Base-by-base conservation (phyloP, 2,113 vertebrate genomes). In the Phalacrocorax pelagicus region DNA sequence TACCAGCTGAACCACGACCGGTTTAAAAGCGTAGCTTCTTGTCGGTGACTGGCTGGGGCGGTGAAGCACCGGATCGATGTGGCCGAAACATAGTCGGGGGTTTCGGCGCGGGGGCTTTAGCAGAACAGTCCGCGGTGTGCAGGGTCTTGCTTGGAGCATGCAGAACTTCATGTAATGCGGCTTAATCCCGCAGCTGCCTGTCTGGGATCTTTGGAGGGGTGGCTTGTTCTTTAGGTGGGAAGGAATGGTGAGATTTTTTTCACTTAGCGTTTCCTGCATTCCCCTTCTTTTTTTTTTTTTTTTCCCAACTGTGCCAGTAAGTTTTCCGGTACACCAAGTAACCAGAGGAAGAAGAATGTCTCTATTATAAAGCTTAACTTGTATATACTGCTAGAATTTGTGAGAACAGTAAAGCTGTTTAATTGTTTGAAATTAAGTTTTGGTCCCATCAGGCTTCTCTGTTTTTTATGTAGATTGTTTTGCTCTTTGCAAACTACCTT, bases 1-100 rank as follows among this genome's bases (percentile, higher is more conserved):
- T 23, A 2, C 4, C 9, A 0, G 12, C 34, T 10, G 61, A 27
- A 3, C 2, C 3, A 1, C 0, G 57, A 6, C 17, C 14, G 0
- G 44, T 63, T 6, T 20, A 3, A 9, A 67, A 51, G 61, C 14
- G 2, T n/a, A 32, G 44, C 29, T 17, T 4, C 11, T 32, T 8
- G 7, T 1, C 1, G 3, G 13, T 2, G 54, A 2, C 14, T 17
- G 69, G 14, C 46, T 16, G 58, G 63, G 7, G 54, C 55, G 5
- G 62, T 3, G 32, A 11, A 65, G 6, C 66, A 0, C 16, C 73
- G 16, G 27, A 1, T 7, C 11, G 61, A 3, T 20, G 74, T 22
- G 7, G 29, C 55, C 13, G 67, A 8, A 26, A 3, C 5, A 0
- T 58, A 4, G 5, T 5, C 11, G 19, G 15, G 47, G 51, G 26